Evolutionary conservation across 2,888 invertebrate species (phyloP).

Genomic region (Cantharis lateralis): DNA sequence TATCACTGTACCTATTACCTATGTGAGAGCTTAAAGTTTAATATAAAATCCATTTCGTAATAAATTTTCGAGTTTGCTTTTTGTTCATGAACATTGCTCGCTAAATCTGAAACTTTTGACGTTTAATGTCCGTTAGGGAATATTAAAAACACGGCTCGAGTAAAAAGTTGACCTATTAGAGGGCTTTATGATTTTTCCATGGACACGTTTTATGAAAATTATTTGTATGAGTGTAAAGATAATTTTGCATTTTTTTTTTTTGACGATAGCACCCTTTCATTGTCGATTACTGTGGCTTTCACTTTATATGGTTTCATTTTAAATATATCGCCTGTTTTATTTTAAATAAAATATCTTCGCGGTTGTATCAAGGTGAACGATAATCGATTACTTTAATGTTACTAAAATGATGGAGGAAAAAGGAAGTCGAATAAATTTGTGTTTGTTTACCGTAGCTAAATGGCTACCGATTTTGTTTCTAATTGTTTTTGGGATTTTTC

Average conservation of each 20-base stretch:
- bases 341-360: not conserved
- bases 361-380: not conserved
- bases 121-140: conserved; percentile 15
- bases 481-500: not conserved
- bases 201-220: conserved; percentile 5
- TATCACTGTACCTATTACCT: not conserved
- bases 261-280: not conserved
- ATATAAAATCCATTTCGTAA: conserved; percentile 1
- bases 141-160: conserved; percentile 7
- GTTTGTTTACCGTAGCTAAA: not conserved
- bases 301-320: not conserved
- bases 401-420: not conserved
- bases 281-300: not conserved
- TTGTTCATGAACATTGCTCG: conserved; percentile 7
- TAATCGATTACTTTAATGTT: not conserved
- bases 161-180: conserved; percentile 10
- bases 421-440: not conserved
- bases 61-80: conserved; percentile 7
- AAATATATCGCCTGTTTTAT: not conserved
- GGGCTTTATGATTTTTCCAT: conserved; percentile 8
- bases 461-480: not conserved
- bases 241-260: not conserved
- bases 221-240: conserved; percentile 1
- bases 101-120: conserved; percentile 14
- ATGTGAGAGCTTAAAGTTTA: conserved; percentile 3